Evolutionary conservation across 2,113 vertebrate genomes (phyloP).

Genomic region (Numida meleagris): DNA sequence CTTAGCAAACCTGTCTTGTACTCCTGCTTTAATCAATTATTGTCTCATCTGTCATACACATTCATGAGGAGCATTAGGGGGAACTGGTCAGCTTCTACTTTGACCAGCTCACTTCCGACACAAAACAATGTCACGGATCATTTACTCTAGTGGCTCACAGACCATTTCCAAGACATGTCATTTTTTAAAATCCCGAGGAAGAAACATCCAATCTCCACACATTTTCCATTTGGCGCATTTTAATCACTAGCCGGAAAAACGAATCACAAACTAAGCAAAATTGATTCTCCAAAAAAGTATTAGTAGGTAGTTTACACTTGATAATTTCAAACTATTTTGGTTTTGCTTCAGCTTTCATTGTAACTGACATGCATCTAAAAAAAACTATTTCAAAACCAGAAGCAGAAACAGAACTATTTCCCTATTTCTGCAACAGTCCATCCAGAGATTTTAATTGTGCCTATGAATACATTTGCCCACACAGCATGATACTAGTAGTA

Average conservation of each 20-base stretch:
- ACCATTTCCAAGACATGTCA: neutral
- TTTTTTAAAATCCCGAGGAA: neutral
- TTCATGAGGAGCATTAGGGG: neutral
- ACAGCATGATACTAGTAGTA: neutral
- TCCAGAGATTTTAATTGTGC: neutral
- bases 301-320: neutral
- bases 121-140: neutral
- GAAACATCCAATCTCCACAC: neutral
- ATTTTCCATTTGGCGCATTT: neutral
- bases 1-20: neutral
- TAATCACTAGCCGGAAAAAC: neutral
- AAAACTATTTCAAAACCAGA: neutral
- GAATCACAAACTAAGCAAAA: neutral
- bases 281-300: neutral
- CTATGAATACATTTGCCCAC: neutral
- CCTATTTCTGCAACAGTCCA: neutral
- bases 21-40: constrained; percentile 10
- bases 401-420: neutral
- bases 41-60: neutral
- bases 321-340: neutral
- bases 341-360: neutral
- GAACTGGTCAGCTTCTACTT: neutral
- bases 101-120: neutral
- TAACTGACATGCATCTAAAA: neutral
- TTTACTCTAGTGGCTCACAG: neutral